Percentiles rank a stretch among this genome's conserved stretches.
phyloP scores from a whole-genome alignment of 2,797 vertebrate species.

The Esox masquinongy region DNA sequence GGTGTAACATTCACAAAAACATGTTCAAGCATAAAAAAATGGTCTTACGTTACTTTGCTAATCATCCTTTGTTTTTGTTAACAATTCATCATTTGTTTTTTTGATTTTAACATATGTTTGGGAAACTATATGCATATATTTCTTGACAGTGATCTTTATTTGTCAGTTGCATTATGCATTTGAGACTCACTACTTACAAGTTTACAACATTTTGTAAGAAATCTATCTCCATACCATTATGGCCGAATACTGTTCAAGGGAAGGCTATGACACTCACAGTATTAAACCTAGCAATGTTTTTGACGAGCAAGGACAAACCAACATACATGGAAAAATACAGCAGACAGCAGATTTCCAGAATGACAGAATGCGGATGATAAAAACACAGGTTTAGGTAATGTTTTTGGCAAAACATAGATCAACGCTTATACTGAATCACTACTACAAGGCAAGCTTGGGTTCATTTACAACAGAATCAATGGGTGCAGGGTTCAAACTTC shows the following conservation, averaged over 20 bases:
- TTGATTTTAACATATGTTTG: no score
- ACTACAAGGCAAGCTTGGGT: slow-evolving; percentile 17
- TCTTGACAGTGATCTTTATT: no score
- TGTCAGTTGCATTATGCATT: no score
- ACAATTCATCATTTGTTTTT: no score
- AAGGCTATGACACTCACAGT: slow-evolving; percentile 67
- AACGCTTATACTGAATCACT: slow-evolving; percentile 19
- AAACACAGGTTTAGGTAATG: slow-evolving; percentile 26
- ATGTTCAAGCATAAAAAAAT: no score
- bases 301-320: slow-evolving; percentile 78
- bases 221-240: background rate
- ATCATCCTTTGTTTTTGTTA: no score
- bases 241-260: slow-evolving; percentile 49
- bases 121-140: no score
- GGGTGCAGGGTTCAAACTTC: slow-evolving; percentile 51
- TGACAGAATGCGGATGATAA: slow-evolving; percentile 77
- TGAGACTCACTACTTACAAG: no score
- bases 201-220: no score
- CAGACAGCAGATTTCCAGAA: slow-evolving; percentile 82
- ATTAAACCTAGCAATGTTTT: slow-evolving; percentile 53
- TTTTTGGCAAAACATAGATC: background rate
- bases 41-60: no score
- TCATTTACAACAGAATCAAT: slow-evolving; percentile 47
- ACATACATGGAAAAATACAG: slow-evolving; percentile 69
- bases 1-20: no score